A percentile compares a stretch with the other conserved stretches of the same genome.
Conservation (phyloP, 1,140 invertebrate genomes). For the Tyrophagus putrescentiae region DNA sequence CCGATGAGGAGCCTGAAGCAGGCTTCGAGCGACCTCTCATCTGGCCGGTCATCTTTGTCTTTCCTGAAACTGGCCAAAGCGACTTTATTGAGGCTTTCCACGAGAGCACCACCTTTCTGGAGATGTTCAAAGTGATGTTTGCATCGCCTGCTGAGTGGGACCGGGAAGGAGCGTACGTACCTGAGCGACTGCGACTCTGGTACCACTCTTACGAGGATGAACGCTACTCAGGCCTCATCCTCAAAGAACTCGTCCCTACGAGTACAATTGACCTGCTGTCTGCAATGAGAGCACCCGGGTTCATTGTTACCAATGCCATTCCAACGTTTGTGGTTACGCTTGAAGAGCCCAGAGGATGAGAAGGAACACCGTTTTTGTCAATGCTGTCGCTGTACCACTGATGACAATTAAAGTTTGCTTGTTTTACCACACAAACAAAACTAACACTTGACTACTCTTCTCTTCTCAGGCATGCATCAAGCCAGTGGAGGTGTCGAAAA, state of each 20-base stretch:
- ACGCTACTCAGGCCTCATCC: not conserved
- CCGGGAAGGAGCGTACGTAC: slow-evolving; percentile 47
- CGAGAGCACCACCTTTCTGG: slow-evolving; percentile 53
- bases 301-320: slow-evolving; percentile 5
- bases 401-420: not conserved
- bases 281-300: not conserved
- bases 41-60: slow-evolving; percentile 68
- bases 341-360: not conserved
- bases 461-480: slow-evolving; percentile 77
- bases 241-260: not conserved
- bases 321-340: slow-evolving; percentile 7
- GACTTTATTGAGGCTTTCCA: slow-evolving; percentile 57
- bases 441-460: not conserved
- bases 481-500: slow-evolving; percentile 55
- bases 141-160: slow-evolving; percentile 54
- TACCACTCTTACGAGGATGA: not conserved
- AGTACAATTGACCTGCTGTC: not conserved
- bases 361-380: not conserved
- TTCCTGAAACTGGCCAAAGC: slow-evolving; percentile 56
- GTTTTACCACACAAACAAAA: not conserved
- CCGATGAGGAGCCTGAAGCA: slow-evolving; percentile 32
- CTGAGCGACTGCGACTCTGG: slow-evolving; percentile 41
- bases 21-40: slow-evolving; percentile 38
- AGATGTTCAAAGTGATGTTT: slow-evolving; percentile 58
- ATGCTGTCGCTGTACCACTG: not conserved